These are phyloP conservation scores for Champsocephalus esox DNA, from an alignment of 2,797 vertebrate genomes.

Conservation along the genomic window DNA sequence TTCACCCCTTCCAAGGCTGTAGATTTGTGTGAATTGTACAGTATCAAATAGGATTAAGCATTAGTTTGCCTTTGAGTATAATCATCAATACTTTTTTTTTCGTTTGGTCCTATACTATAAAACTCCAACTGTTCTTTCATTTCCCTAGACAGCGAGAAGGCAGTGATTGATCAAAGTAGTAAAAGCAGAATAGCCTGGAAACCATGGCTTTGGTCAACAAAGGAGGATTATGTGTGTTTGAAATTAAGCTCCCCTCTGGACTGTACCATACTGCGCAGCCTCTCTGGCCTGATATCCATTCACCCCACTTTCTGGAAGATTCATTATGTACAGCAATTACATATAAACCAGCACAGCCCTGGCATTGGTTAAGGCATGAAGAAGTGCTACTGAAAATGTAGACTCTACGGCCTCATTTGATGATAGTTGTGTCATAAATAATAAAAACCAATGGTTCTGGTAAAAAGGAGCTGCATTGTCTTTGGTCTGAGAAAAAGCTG, in stretches of 20 bases:
- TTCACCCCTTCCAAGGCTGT: too few species aligned
- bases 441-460: constrained; percentile 3
- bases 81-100: neutral
- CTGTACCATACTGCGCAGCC: constrained; percentile 39
- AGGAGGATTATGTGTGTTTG: constrained; percentile 53
- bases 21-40: too few species aligned
- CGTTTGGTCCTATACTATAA: neutral
- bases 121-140: neutral
- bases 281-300: constrained; percentile 30
- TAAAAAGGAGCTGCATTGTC: neutral
- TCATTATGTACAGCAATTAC: constrained; percentile 36
- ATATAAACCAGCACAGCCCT: neutral
- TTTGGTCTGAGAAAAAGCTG: constrained; percentile 7
- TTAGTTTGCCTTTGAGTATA: too few species aligned
- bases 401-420: constrained; percentile 23
- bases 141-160: constrained; percentile 17
- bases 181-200: constrained; percentile 41
- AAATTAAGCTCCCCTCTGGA: constrained; percentile 52
- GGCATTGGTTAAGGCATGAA: neutral
- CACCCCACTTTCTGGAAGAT: constrained; percentile 26
- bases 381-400: neutral
- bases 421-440: constrained; percentile 19
- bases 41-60: too few species aligned
- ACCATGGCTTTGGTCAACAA: constrained; percentile 37
- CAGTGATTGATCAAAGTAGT: constrained; percentile 48